Percentiles rank a stretch among this genome's conserved stretches.
Conservation (phyloP, 2,888 invertebrate species). For the Ganaspis brasiliensis region DNA sequence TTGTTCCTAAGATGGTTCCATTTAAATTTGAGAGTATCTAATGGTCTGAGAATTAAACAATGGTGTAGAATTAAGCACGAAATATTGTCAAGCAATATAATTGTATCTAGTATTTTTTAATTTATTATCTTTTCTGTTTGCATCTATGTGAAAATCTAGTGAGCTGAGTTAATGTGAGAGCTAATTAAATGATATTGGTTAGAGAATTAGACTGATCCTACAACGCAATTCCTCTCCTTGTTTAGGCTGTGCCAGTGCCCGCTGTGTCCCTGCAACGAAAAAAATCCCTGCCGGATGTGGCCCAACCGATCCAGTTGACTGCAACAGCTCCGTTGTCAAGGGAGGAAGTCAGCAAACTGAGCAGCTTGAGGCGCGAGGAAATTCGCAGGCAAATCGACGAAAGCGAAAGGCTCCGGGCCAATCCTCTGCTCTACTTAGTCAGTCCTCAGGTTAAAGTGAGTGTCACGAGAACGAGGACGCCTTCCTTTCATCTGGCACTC, state of each 20-base stretch:
- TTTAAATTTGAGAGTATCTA: no score
- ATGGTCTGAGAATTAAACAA: no score
- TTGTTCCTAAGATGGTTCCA: no score
- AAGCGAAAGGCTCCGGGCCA: conserved; percentile 94
- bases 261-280: conserved; percentile 91
- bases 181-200: conserved; percentile 16
- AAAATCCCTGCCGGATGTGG: conserved; percentile 97
- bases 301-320: conserved; percentile 88
- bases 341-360: conserved; percentile 96
- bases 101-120: not conserved
- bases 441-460: conserved; percentile 98
- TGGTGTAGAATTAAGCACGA: no score
- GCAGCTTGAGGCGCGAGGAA: conserved; percentile 96
- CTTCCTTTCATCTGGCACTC: conserved; percentile 47
- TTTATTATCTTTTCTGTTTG: not conserved
- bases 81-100: not conserved
- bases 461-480: conserved; percentile 59
- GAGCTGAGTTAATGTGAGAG: not conserved
- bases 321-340: conserved; percentile 93
- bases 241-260: conserved; percentile 89
- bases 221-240: conserved; percentile 63
- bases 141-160: conserved; percentile 24
- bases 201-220: conserved; percentile 37
- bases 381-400: conserved; percentile 95
- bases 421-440: conserved; percentile 96